phyloP scores from a whole-genome alignment of 2,888 invertebrate species.

The Pseudococcus viburni region DNA sequence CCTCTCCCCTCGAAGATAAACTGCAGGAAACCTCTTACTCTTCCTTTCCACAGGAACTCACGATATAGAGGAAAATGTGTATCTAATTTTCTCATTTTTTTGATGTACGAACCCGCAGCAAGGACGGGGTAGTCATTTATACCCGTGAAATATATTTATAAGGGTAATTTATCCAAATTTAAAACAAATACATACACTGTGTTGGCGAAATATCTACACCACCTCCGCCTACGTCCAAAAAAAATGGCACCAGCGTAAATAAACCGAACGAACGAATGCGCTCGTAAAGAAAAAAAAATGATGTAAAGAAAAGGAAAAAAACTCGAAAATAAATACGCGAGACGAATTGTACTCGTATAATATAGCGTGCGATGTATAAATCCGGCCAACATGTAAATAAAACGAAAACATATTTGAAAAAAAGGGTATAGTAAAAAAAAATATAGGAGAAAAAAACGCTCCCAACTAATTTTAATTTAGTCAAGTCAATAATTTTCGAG shows the following conservation, averaged over 20 bases:
- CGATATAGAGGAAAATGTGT: too few relatives aligned
- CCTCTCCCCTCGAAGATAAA: too few relatives aligned
- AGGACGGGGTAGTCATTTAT: background rate
- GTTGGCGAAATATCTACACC: background rate
- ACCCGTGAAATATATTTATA: slow-evolving; percentile 38
- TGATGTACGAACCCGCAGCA: background rate
- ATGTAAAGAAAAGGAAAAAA: slow-evolving; percentile 5
- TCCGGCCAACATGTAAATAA: slow-evolving; percentile 46
- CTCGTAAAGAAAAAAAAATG: background rate
- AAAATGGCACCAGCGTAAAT: background rate
- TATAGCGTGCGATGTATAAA: slow-evolving; percentile 6
- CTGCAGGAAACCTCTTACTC: too few relatives aligned
- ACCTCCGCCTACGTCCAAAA: background rate
- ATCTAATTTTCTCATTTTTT: too few relatives aligned
- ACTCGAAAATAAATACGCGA: slow-evolving; percentile 37
- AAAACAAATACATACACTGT: background rate
- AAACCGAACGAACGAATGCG: background rate
- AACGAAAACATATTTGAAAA: slow-evolving; percentile 45
- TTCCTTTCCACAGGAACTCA: too few relatives aligned
- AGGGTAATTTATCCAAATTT: slow-evolving; percentile 38
- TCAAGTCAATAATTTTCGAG: slow-evolving; percentile 33
- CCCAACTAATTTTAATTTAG: slow-evolving; percentile 55
- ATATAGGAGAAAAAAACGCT: background rate
- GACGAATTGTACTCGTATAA: slow-evolving; percentile 29
- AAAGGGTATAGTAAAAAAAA: background rate